Evolutionary conservation across 2,797 vertebrate genomes (phyloP), one percentile per base, ranked within the genome.

Genomic region (Hafferia zeledoni): DNA sequence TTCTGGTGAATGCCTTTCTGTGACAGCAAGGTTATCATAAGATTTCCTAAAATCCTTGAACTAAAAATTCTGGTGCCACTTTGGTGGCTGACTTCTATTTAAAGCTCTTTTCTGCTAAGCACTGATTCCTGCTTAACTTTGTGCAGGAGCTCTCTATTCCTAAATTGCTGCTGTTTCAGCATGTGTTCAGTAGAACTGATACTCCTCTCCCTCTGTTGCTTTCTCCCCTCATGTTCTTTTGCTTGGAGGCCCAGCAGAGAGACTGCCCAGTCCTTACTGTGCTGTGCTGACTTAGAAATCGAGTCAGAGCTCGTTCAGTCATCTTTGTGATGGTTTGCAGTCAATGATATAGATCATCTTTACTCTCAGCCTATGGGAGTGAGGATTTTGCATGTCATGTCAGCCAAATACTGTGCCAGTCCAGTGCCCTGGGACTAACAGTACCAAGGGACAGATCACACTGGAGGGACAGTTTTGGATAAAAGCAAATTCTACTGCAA

Each of bases 201-300:
- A 30, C 9, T 19, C 24, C 4, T 44, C 9, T 80, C 10, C 9
- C 17, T 50, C 3, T 11, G 24, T 22, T 61, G 10, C 19, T 19
- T 65, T n/a, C 19, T 43, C 41, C 27, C 14, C 46, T 43, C 13
- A 1, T 8, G 3, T 12, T 39, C 2, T 16, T 18, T 52, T 24
- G 4, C 55, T 63, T 46, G 18, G 22, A 41, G 57, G 47, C 11
- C 15, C 53, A 65, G 59, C 37, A n/a, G 60, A 18, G 22, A 55
- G 16, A 3, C 39, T 57, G 39, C 27, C 31, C 30, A 13, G 59
- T 35, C 33, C 28, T 43, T 30, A 3, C 28, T n/a, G 57, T 37
- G 27, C 41, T 1, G 0, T 14, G 11, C 44, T 68, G 59, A n/a
- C 18, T 50, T 35, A 12, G 0, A 4, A 11, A 5, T 55, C 17